A percentile compares a stretch with the other conserved stretches of the same genome.
phyloP scores from a whole-genome alignment of 2,797 vertebrate genomes.

The Bradypus variegatus region DNA sequence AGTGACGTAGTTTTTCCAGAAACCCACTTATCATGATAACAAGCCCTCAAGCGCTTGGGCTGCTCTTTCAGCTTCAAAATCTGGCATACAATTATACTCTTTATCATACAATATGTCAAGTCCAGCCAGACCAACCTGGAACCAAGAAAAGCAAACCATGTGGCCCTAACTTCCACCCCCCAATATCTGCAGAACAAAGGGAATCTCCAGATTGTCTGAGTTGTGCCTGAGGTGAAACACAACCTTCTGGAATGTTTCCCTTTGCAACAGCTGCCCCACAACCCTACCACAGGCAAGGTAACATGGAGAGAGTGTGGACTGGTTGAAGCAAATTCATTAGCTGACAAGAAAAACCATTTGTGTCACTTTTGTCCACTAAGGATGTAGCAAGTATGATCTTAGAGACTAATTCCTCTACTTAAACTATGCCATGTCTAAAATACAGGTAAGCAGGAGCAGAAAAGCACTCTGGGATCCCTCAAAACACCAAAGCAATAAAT shows the following conservation, averaged over 20 bases:
- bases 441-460: neutral
- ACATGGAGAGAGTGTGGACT: neutral
- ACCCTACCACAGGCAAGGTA: slow-evolving; percentile 17
- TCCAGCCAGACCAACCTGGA: slow-evolving; percentile 31
- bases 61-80: slow-evolving; percentile 46
- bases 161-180: neutral
- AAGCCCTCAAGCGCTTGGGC: slow-evolving; percentile 56
- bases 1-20: slow-evolving; percentile 62
- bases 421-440: slow-evolving; percentile 27
- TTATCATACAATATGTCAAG: neutral
- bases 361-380: slow-evolving; percentile 24
- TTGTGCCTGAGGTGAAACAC: slow-evolving; percentile 7
- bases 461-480: slow-evolving; percentile 13
- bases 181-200: slow-evolving; percentile 43
- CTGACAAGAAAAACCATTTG: slow-evolving; percentile 39
- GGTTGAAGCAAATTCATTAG: slow-evolving; percentile 47
- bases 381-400: slow-evolving; percentile 26
- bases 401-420: slow-evolving; percentile 17
- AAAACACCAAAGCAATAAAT: slow-evolving; percentile 31
- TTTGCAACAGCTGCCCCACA: neutral
- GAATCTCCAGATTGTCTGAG: neutral
- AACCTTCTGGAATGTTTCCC: slow-evolving; percentile 40
- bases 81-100: slow-evolving; percentile 37
- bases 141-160: slow-evolving; percentile 26
- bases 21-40: slow-evolving; percentile 58